Evolutionary conservation across 2,888 invertebrate genomes (phyloP).

Genomic region (Ecdyonurus torrentis): DNA sequence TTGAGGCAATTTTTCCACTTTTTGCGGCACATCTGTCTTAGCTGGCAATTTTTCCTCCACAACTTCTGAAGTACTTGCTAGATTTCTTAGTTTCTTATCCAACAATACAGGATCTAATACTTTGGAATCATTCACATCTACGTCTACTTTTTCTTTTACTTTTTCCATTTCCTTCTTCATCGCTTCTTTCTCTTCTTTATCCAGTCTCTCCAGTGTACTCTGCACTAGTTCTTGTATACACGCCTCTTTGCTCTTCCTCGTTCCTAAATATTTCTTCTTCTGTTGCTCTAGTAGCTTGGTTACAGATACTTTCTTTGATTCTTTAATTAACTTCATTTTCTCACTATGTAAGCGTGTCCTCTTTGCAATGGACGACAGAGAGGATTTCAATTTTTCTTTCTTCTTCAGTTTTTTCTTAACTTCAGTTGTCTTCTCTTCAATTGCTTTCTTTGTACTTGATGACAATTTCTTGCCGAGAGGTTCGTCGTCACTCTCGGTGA

Average conservation of each 20-base stretch:
- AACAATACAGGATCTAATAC: background rate
- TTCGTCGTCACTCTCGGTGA: background rate
- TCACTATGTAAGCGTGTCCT: background rate
- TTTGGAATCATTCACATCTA: background rate
- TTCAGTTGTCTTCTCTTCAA: conserved; percentile 1
- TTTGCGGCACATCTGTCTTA: background rate
- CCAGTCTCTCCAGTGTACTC: background rate
- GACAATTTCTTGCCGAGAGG: background rate
- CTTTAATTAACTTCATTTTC: background rate
- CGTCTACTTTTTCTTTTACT: background rate
- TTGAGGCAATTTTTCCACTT: no score
- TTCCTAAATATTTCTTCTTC: background rate
- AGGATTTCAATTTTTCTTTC: background rate
- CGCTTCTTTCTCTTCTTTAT: background rate
- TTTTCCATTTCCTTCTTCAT: background rate
- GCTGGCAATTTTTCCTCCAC: background rate
- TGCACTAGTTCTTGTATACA: background rate
- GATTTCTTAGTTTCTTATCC: background rate
- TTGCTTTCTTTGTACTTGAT: background rate
- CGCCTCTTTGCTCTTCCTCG: background rate
- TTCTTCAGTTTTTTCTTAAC: conserved; percentile 3
- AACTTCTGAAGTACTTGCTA: background rate
- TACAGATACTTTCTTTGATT: background rate
- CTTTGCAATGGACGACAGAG: background rate
- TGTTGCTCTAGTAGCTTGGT: background rate